phyloP scores from a whole-genome alignment of 2,888 invertebrate genomes.

The Epinotia bilunana region DNA sequence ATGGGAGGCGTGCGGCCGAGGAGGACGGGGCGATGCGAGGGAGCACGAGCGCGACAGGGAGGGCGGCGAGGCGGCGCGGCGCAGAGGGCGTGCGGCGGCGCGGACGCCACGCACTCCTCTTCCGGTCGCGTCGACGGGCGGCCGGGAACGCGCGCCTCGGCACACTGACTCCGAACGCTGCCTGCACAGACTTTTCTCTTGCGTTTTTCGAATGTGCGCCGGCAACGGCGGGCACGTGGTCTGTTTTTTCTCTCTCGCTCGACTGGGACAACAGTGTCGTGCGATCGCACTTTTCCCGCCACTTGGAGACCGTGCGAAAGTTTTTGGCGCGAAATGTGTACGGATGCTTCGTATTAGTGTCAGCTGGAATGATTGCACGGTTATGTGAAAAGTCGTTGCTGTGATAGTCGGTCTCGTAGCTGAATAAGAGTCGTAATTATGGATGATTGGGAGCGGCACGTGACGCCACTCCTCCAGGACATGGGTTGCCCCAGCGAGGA shows the following conservation, averaged over 20 bases:
- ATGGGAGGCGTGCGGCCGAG: constrained; percentile 80
- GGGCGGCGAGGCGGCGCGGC: constrained; percentile 83
- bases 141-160: constrained; percentile 81
- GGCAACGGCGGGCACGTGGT: constrained; percentile 80
- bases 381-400: constrained; percentile 65
- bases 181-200: constrained; percentile 74
- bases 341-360: constrained; percentile 58
- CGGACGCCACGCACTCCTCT: constrained; percentile 81
- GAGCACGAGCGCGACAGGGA: constrained; percentile 64
- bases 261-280: constrained; percentile 75
- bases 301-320: constrained; percentile 70
- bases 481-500: constrained; percentile 83
- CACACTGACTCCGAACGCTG: constrained; percentile 75
- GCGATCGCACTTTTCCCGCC: constrained; percentile 78
- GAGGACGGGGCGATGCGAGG: constrained; percentile 64
- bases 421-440: constrained; percentile 65
- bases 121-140: constrained; percentile 84
- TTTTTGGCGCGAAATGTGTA: constrained; percentile 81
- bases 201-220: constrained; percentile 80
- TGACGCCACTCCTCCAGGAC: constrained; percentile 84
- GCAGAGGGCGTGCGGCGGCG: constrained; percentile 83
- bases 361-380: constrained; percentile 65
- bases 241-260: constrained; percentile 81
- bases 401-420: constrained; percentile 66
- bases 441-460: constrained; percentile 86